Base-by-base conservation (phyloP, 2,888 invertebrate species). In the Dromius quadrimaculatus region DNA sequence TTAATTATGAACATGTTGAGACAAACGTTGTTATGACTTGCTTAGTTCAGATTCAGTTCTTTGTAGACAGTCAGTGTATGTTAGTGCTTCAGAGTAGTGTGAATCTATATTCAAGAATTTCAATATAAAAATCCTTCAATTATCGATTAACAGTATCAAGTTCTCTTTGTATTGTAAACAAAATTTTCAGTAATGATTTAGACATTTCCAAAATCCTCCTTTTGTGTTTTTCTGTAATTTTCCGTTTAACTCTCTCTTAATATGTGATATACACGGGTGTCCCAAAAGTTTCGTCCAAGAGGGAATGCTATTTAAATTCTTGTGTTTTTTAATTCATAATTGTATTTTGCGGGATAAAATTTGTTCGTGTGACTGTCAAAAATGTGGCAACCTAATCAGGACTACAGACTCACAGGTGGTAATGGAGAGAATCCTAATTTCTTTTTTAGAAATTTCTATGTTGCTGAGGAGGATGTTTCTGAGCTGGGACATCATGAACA, bases 171-270 rank as follows among this genome's bases (percentile, higher is more conserved):
- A n/a, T n/a, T 47, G 20, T 50, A 64, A 64, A 64, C 64, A 64
- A 64, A 64, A 64, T 64, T 64, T 45, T 47, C 50, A 64, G 64
- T 64, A 47, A 64, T 64, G 64, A 34, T 50, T 54, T 47, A 34
- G 47, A 47, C 64, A 34, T 47, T 28, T 64, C 23, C 43, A 62
- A 64, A 64, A 38, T 64, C 47, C 47, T 45, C 19, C 50, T 54
- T 64, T 47, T 50, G 64, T 64, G 45, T 64, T 64, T 50, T 41
- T 45, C 36, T 41, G 62, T 62, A 38, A 62, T 41, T 41, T 15
- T 9, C 62, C 38, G 38, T 41, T 19, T 19, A 41, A 20, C 13
- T 43, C 22, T 41, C 22, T 62, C 62, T 15, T 62, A 62, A 11
- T 41, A 62, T 62, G 62, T 62, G 62, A 62, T 20, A 23, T 41